Conservation (phyloP, 2,113 vertebrate species). For the Sarotherodon lohbergeri region DNA sequence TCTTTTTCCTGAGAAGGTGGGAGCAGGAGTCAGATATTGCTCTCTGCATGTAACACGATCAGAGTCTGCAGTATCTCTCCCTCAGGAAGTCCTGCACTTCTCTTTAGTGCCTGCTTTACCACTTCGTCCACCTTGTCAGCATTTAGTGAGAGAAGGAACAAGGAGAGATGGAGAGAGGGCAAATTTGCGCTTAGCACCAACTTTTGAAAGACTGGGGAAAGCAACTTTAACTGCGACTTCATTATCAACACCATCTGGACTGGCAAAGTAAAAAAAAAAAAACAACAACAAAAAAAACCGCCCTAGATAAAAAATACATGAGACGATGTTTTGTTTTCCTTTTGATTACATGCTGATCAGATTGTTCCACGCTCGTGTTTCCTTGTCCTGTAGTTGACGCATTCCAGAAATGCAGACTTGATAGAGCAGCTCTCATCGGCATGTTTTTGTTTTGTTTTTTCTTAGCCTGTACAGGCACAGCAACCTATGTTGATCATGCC, state of each 20-base stretch:
- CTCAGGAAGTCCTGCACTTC: slow-evolving; percentile 30
- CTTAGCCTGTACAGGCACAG: background rate
- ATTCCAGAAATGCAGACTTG: background rate
- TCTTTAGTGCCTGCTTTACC: background rate
- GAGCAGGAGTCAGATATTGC: background rate
- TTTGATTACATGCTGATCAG: background rate
- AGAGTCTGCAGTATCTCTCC: background rate
- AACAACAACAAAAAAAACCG: background rate
- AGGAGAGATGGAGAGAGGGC: background rate
- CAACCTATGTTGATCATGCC: background rate
- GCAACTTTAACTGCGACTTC: background rate
- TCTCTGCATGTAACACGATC: background rate
- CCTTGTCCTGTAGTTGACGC: background rate
- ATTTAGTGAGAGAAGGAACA: background rate
- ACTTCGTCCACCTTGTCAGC: slow-evolving; percentile 16
- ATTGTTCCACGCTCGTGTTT: background rate
- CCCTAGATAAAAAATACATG: background rate
- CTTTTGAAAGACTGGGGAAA: slow-evolving; percentile 1
- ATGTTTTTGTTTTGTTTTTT: background rate
- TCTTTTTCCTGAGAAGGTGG: background rate
- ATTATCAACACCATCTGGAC: background rate
- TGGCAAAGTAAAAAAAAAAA: background rate
- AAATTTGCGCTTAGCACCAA: background rate
- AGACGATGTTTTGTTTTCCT: background rate
- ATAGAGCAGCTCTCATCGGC: background rate